Evolutionary conservation across 2,888 invertebrate genomes (phyloP).

Genomic region (Caenorhabditis afra): DNA sequence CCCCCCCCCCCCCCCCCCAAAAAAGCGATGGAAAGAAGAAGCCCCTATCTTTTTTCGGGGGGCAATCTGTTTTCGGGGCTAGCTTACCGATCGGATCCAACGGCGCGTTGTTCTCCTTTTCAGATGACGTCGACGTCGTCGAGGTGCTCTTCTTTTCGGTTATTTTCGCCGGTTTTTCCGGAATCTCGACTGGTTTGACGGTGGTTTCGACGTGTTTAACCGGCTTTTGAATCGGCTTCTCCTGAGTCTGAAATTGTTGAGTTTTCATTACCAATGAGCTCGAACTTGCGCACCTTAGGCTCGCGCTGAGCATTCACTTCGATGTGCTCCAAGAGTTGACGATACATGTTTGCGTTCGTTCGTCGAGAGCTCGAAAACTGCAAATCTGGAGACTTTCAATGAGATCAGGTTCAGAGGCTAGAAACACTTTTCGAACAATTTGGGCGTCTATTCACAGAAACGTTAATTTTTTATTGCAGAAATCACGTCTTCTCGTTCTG

Average conservation of each 20-base stretch:
- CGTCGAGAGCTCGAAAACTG: background rate
- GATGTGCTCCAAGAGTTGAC: constrained; percentile 45
- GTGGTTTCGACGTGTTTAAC: background rate
- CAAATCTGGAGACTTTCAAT: too few species aligned
- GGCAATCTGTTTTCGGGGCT: too few species aligned
- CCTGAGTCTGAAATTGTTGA: background rate
- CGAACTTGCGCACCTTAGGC: background rate
- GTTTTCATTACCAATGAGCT: too few species aligned
- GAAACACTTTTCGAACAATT: too few species aligned
- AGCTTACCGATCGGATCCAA: constrained; percentile 39
- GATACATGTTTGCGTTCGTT: constrained; percentile 23
- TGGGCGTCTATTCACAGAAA: too few species aligned
- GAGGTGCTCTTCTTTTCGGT: background rate
- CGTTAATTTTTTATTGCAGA: too few species aligned
- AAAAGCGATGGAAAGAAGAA: background rate
- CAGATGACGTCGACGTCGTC: constrained; percentile 22
- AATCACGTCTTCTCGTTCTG: too few species aligned
- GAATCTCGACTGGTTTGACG: background rate
- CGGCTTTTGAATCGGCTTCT: background rate
- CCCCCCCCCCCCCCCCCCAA: too few species aligned
- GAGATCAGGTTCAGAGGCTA: too few species aligned
- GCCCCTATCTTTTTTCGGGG: background rate
- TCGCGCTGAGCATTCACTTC: constrained; percentile 36
- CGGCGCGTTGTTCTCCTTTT: constrained; percentile 48
- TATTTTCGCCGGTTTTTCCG: constrained; percentile 10